phyloP scores from a whole-genome alignment of 2,888 invertebrate species.

The Acleris literana region DNA sequence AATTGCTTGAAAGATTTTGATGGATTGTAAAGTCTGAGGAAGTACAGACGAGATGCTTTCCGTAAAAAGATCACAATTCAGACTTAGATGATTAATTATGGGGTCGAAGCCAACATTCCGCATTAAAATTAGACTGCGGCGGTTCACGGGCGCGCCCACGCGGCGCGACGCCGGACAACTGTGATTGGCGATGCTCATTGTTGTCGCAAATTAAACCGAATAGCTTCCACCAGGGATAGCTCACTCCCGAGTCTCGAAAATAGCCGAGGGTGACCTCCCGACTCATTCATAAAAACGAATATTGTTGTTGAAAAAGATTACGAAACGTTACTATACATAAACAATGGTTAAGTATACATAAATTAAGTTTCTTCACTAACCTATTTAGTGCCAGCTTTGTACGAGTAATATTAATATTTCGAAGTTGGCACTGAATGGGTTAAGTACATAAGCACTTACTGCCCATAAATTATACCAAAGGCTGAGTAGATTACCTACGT shows the following conservation, averaged over 20 bases:
- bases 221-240: constrained; percentile 16
- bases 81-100: constrained; percentile 68
- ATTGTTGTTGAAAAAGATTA: constrained; percentile 3
- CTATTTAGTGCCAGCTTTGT: too few relatives aligned
- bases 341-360: neutral
- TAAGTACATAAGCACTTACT: neutral
- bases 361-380: neutral
- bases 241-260: constrained; percentile 20
- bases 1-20: constrained; percentile 23
- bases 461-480: constrained; percentile 1
- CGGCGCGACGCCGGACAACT: constrained; percentile 41
- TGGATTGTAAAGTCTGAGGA: constrained; percentile 30
- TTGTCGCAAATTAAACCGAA: constrained; percentile 31
- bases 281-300: constrained; percentile 29
- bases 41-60: constrained; percentile 42
- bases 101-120: constrained; percentile 70
- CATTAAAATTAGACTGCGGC: constrained; percentile 67
- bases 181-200: constrained; percentile 43
- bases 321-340: neutral
- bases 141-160: constrained; percentile 68
- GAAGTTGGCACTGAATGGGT: neutral
- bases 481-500: constrained; percentile 21
- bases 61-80: constrained; percentile 54
- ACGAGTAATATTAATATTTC: too few relatives aligned
- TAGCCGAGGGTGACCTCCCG: constrained; percentile 23